Evolutionary conservation across 2,888 invertebrate genomes (phyloP).

Genomic region (Epinotia brunnichana): DNA sequence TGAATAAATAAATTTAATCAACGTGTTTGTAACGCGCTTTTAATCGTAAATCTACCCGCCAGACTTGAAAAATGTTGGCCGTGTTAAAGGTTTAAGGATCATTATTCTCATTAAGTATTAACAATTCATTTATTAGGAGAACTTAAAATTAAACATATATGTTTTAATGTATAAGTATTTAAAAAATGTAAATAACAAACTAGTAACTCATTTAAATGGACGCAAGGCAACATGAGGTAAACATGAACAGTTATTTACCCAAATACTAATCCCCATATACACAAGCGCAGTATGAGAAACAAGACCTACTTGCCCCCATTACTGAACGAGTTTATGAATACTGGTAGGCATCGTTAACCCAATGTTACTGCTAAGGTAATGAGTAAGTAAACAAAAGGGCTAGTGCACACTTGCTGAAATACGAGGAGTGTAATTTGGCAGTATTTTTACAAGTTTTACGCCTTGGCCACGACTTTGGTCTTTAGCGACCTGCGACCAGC

Average conservation of each 20-base stretch:
- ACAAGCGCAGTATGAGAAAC: conserved; percentile 18
- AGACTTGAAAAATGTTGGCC: too few relatives aligned
- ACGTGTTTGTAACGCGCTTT: too few relatives aligned
- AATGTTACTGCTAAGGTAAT: conserved; percentile 31
- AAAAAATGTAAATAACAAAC: background rate
- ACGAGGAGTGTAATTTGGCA: background rate
- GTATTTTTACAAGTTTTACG: background rate
- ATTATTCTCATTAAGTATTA: too few relatives aligned
- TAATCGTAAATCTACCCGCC: too few relatives aligned
- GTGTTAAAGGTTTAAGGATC: too few relatives aligned
- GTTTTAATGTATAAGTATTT: too few relatives aligned
- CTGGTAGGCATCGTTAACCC: conserved; percentile 13
- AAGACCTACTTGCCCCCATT: conserved; percentile 37
- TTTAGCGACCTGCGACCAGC: too few relatives aligned
- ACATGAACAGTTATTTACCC: conserved; percentile 16
- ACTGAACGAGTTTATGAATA: conserved; percentile 35
- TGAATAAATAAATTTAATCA: too few relatives aligned
- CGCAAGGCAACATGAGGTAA: conserved; percentile 9
- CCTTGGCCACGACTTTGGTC: too few relatives aligned
- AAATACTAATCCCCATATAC: conserved; percentile 29
- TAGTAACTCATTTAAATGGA: conserved; percentile 6
- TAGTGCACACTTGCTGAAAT: conserved; percentile 5
- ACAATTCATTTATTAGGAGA: too few relatives aligned
- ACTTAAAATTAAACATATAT: too few relatives aligned
- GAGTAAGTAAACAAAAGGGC: conserved; percentile 15